phyloP scores from a whole-genome alignment of 2,797 vertebrate genomes.

The Periophthalmus magnuspinnatus region DNA sequence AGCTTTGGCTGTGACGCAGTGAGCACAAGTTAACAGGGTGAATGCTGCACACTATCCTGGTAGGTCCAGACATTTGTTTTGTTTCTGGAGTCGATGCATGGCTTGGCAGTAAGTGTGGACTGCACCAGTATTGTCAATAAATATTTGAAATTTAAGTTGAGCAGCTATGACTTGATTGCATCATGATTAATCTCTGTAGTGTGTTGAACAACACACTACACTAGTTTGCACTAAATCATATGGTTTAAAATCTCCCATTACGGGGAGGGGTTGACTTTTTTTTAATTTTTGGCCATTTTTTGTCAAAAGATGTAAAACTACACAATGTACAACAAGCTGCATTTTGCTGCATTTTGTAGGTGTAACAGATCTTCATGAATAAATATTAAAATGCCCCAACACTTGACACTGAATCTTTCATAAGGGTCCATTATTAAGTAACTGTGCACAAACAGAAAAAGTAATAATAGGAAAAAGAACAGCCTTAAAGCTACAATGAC shows the following conservation, averaged over 20 bases:
- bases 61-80: neutral
- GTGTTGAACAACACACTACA: too few relatives aligned
- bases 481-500: neutral
- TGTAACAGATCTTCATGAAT: neutral
- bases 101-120: neutral
- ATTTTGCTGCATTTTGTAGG: neutral
- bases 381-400: neutral
- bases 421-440: neutral
- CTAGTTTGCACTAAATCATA: too few relatives aligned
- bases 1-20: constrained; percentile 4
- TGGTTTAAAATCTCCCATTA: too few relatives aligned
- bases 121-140: neutral
- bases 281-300: too few relatives aligned
- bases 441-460: neutral
- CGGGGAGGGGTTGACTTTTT: neutral
- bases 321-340: too few relatives aligned
- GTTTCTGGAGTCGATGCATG: too few relatives aligned
- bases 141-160: too few relatives aligned
- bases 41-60: neutral
- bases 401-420: neutral
- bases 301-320: too few relatives aligned
- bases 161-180: too few relatives aligned
- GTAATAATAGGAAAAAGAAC: neutral
- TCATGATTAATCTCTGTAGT: too few relatives aligned
- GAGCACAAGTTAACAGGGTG: neutral